These are phyloP conservation scores for Rhabdophis nuchalis DNA, from an alignment of 2,797 vertebrate genomes.

Conservation along the genomic window DNA sequence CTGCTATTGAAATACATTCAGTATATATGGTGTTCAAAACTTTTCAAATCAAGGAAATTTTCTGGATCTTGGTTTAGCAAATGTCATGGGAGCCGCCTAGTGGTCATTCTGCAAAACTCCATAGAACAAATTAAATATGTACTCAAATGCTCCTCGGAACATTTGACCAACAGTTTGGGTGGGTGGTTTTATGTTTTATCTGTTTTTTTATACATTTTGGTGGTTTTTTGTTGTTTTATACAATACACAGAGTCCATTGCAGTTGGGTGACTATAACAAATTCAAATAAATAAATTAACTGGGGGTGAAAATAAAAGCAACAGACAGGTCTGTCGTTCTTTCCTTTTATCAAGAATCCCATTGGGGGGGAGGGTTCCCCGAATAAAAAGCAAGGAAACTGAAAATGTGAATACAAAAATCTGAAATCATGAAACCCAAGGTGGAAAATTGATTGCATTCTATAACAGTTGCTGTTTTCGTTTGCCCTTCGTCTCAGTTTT, in stretches of 20 bases:
- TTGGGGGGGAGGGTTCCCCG: no score
- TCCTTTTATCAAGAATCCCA: background rate
- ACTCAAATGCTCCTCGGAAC: background rate
- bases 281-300: background rate
- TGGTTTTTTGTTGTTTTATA: background rate
- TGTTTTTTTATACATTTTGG: background rate
- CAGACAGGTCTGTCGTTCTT: background rate
- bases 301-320: background rate
- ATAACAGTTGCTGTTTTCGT: background rate
- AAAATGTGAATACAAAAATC: background rate
- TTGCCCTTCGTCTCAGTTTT: background rate
- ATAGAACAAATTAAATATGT: background rate
- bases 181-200: background rate
- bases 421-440: background rate
- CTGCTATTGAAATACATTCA: background rate
- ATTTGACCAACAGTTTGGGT: background rate
- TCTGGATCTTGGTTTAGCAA: background rate
- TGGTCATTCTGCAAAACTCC: background rate
- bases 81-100: slow-evolving; percentile 10
- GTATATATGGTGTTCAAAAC: background rate
- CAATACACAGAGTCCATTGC: background rate
- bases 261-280: background rate
- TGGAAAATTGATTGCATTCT: background rate
- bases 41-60: background rate
- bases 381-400: background rate